Evolutionary conservation across 1,140 invertebrate species (phyloP).

Genomic region (Spodoptera frugiperda): DNA sequence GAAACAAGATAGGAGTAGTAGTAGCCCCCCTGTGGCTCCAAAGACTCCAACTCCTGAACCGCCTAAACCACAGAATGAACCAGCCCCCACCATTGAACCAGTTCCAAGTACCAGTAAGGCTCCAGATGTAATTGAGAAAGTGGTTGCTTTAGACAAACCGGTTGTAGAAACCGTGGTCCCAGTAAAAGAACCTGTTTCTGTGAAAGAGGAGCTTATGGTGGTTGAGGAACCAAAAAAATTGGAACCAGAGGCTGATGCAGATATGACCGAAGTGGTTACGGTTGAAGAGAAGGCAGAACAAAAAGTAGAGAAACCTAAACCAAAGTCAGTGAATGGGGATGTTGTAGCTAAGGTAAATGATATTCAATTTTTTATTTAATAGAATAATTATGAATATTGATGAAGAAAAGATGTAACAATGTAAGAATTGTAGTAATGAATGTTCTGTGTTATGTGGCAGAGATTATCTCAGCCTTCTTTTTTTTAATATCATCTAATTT

Average conservation of each 20-base stretch:
- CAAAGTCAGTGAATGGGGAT: conserved; percentile 74
- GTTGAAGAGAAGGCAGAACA: conserved; percentile 61
- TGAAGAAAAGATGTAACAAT: too few relatives aligned
- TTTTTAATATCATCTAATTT: too few relatives aligned
- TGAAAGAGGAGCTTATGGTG: conserved; percentile 53
- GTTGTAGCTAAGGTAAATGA: conserved; percentile 69
- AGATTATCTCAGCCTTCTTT: too few relatives aligned
- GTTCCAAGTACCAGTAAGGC: neutral
- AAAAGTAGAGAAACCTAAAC: conserved; percentile 62
- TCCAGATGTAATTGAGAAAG: conserved; percentile 19
- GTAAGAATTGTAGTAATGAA: too few relatives aligned
- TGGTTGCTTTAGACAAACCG: conserved; percentile 11
- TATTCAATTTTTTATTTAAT: neutral
- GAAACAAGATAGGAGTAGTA: conserved; percentile 52
- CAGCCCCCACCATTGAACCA: neutral
- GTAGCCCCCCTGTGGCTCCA: conserved; percentile 6
- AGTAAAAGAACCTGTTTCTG: conserved; percentile 55
- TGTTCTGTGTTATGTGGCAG: too few relatives aligned
- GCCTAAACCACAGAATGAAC: conserved; percentile 19
- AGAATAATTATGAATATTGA: too few relatives aligned
- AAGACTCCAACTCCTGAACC: neutral
- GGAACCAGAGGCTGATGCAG: conserved; percentile 62
- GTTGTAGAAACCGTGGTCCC: conserved; percentile 29
- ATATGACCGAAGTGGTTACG: conserved; percentile 67
- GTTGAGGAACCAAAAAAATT: conserved; percentile 51